Percentiles rank a stretch among this genome's conserved stretches.
Conservation (phyloP, 1,140 invertebrate genomes). For the Apis laboriosa region DNA sequence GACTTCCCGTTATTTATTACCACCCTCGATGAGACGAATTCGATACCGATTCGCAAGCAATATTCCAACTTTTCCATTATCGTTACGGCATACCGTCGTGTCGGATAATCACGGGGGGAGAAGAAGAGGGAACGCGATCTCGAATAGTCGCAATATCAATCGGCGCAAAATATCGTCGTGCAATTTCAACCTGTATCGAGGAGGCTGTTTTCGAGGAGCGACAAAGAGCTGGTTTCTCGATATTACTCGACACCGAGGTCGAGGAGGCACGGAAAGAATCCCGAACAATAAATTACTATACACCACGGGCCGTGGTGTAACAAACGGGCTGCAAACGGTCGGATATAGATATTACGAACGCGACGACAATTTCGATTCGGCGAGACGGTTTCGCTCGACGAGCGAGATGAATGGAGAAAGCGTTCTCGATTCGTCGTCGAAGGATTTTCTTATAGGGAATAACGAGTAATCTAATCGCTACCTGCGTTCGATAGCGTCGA, state of each 20-base stretch:
- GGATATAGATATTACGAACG: constrained; percentile 14
- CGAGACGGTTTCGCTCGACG: not conserved
- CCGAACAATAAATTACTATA: constrained; percentile 16
- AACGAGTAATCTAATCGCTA: not conserved
- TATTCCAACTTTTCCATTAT: constrained; percentile 22
- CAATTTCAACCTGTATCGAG: constrained; percentile 43
- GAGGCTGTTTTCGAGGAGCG: constrained; percentile 16
- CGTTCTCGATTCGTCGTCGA: not conserved
- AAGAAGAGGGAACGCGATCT: not conserved
- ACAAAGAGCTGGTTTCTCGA: constrained; percentile 26
- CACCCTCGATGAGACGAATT: not conserved
- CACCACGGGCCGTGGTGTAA: too few species aligned
- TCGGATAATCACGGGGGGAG: not conserved
- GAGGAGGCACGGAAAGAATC: constrained; percentile 10
- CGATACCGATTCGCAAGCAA: constrained; percentile 20
- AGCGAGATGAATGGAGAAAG: not conserved
- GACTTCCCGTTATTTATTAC: constrained; percentile 12
- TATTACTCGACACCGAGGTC: constrained; percentile 38
- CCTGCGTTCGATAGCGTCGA: constrained; percentile 27
- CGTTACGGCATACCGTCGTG: not conserved
- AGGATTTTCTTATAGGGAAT: not conserved
- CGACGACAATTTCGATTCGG: not conserved
- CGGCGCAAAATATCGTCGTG: constrained; percentile 45
- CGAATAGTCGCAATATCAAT: constrained; percentile 37
- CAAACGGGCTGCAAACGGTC: not conserved